Evolutionary conservation across 2,797 vertebrate genomes (phyloP), one percentile per base, ranked within the genome.

Genomic region (Zenarchopterus dispar): DNA sequence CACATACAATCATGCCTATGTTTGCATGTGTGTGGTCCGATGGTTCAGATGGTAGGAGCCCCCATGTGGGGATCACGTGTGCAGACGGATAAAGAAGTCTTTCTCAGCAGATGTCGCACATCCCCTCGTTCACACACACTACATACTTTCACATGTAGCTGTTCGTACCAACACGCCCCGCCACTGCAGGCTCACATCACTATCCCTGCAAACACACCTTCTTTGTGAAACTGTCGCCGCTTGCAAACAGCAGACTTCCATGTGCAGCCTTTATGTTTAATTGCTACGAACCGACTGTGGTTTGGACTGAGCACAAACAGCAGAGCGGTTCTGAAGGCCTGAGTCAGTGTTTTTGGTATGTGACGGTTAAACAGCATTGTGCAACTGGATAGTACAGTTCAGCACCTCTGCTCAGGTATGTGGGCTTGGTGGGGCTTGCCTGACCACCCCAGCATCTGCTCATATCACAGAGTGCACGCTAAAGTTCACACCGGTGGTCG

Each of bases 51-150:
- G 48, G 63, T 67, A 56, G 76, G 56, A 77, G 73, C 57, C 64
- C 65, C 76, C 88, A 88, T 91, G 88, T 90, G 89, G 70, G 67
- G 58, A 77, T 90, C 89, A 90, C 56, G 65, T 90, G 88, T 81
- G 69, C 65, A 62, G 39, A 53, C 23, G 55, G 55, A 88, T 87
- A 89, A 88, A 89, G 81, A 77, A 57, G 41, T 54, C 86, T 90
- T 91, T 88, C 86, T 85, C 66, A 84, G 64, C 87, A 89, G 74
- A 87, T 87, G 63, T 64, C 67, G 47, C 60, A 62, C 71, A 79
- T 56, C 17, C 52, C 70, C 49, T 31, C 55, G 11, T 5, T 41
- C 39, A 47, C 41, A 62, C 24, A 48, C 49, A 23, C 45, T 21
- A 10, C 21, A 47, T 23, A 15, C 45, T 13, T 21, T 47, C 13